These are phyloP conservation scores for Asarcornis scutulata DNA, from an alignment of 2,113 vertebrate genomes.

Conservation along the genomic window DNA sequence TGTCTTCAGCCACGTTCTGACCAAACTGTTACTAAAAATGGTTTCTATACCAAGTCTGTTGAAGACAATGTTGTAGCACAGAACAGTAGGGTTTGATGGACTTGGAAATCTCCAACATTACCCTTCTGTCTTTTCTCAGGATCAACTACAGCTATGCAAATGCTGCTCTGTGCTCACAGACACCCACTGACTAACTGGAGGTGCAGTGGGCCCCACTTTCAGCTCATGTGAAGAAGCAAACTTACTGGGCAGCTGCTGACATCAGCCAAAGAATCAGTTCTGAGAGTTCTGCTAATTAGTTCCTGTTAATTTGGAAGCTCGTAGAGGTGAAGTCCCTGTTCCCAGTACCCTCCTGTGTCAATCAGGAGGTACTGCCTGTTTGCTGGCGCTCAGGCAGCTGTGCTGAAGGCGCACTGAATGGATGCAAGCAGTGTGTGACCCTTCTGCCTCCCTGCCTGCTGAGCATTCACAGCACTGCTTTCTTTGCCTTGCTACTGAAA, in stretches of 20 bases:
- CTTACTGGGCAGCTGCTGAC: not conserved
- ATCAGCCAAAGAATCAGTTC: not conserved
- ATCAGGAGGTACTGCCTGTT: not conserved
- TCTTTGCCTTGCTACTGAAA: not conserved
- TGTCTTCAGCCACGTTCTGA: not conserved
- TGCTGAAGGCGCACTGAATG: not conserved
- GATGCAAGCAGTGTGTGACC: not conserved
- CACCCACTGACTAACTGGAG: not conserved
- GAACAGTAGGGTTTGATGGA: not conserved
- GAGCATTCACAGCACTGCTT: not conserved
- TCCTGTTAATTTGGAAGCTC: not conserved
- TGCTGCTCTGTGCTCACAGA: not conserved
- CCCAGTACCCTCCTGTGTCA: not conserved
- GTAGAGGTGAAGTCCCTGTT: not conserved
- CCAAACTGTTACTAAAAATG: not conserved
- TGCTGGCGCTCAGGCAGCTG: not conserved
- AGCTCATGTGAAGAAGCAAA: not conserved
- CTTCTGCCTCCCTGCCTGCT: not conserved
- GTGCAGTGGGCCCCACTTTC: not conserved
- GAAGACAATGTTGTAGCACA: not conserved
- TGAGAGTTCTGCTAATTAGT: not conserved
- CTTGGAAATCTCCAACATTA: not conserved
- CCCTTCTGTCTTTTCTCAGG: not conserved
- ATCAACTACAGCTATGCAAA: not conserved
- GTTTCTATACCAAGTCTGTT: not conserved